Conservation (phyloP, 2,888 invertebrate species). For the Rhagonycha fulva region DNA sequence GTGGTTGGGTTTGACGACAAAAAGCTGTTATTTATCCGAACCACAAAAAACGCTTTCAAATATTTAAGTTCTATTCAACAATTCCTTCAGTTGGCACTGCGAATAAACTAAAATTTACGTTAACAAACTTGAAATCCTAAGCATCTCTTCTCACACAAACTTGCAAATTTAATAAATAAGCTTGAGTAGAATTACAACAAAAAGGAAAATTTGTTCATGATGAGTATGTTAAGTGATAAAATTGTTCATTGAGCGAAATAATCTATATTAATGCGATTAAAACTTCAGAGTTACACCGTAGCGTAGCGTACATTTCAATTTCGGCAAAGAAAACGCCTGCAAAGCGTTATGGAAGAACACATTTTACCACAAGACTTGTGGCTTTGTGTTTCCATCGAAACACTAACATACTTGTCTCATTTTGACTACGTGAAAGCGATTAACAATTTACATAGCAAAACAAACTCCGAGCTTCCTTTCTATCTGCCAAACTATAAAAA, state of each 20-base stretch:
- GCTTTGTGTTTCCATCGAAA: not conserved
- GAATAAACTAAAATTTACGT: not conserved
- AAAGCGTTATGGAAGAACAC: not conserved
- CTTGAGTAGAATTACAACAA: not conserved
- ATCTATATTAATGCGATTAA: not conserved
- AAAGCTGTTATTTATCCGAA: not conserved
- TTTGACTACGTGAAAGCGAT: not conserved
- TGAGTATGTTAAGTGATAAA: not conserved
- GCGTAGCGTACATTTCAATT: not conserved
- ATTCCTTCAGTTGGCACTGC: not conserved
- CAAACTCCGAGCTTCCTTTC: not conserved
- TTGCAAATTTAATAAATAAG: not conserved
- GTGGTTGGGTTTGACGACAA: not conserved
- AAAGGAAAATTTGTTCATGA: not conserved
- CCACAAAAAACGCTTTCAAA: not conserved
- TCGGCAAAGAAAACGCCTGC: not conserved
- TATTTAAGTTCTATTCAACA: not conserved
- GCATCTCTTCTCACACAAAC: not conserved
- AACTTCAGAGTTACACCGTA: not conserved
- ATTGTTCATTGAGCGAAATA: not conserved
- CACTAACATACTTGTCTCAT: not conserved
- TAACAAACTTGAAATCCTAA: not conserved
- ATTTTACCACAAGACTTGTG: not conserved
- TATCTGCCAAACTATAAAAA: not conserved
- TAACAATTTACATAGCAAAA: not conserved